Conservation (phyloP, 2,797 vertebrate genomes). For the Enteromius mattozi region DNA sequence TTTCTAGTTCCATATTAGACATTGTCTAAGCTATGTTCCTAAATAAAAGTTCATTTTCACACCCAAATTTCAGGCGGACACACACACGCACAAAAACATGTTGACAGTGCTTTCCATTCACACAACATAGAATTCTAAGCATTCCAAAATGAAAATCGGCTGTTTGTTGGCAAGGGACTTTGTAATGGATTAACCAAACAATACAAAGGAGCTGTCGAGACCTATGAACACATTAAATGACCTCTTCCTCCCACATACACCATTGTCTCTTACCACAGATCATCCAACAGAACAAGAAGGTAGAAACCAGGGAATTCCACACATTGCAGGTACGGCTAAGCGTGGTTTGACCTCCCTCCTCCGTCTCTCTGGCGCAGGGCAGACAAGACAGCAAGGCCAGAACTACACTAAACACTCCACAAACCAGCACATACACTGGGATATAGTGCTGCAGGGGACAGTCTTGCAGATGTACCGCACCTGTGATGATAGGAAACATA, state of each 20-base stretch:
- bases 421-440: slow-evolving; percentile 78
- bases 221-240: slow-evolving; percentile 2
- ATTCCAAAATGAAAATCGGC: neutral
- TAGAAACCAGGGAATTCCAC: slow-evolving; percentile 65
- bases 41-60: neutral
- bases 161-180: neutral
- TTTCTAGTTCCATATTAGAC: neutral
- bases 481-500: slow-evolving; percentile 57
- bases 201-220: neutral
- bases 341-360: neutral
- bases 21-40: neutral
- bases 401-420: slow-evolving; percentile 67
- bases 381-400: slow-evolving; percentile 66
- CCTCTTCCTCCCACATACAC: neutral
- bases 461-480: slow-evolving; percentile 68
- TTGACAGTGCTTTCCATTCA: neutral
- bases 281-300: slow-evolving; percentile 76
- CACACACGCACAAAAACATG: slow-evolving; percentile 14
- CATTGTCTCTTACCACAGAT: slow-evolving; percentile 69
- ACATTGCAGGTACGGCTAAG: neutral
- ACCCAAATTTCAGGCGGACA: neutral
- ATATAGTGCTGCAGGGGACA: slow-evolving; percentile 74
- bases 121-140: neutral
- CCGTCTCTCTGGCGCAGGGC: slow-evolving; percentile 49
- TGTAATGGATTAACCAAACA: neutral